Conservation (phyloP, 2,888 invertebrate species). For the Lithophane semibrunnea region DNA sequence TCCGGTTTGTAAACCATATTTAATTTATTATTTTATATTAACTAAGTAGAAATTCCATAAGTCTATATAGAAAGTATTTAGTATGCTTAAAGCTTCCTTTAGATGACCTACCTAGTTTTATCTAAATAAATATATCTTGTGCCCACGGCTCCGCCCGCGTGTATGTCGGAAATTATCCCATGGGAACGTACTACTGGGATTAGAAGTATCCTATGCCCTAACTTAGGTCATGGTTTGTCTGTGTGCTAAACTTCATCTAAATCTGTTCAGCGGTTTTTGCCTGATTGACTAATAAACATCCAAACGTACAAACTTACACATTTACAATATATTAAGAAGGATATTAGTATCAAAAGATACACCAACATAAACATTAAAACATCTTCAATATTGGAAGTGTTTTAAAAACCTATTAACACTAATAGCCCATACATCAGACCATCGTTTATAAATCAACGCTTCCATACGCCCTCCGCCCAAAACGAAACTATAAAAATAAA, state of each 20-base stretch:
- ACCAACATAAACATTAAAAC: not conserved
- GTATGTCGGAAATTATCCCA: no score
- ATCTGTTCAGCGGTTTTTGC: no score
- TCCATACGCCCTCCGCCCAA: slow-evolving; percentile 42
- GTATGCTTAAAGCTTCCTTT: slow-evolving; percentile 29
- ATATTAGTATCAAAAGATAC: slow-evolving; percentile 1
- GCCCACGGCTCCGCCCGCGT: no score
- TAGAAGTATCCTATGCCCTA: no score
- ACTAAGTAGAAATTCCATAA: slow-evolving; percentile 15
- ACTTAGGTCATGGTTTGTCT: no score
- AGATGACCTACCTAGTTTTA: not conserved
- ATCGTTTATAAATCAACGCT: slow-evolving; percentile 63
- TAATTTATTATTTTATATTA: slow-evolving; percentile 28
- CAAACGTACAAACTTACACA: no score
- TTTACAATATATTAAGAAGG: no score
- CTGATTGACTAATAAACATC: no score
- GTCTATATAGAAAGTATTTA: slow-evolving; percentile 37
- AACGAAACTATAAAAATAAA: slow-evolving; percentile 64
- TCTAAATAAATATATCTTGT: no score
- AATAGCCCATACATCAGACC: slow-evolving; percentile 51
- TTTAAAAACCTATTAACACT: slow-evolving; percentile 64
- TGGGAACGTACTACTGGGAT: no score
- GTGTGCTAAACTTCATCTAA: no score
- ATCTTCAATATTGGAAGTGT: slow-evolving; percentile 33
- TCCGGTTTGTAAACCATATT: slow-evolving; percentile 58